A percentile compares a stretch with the other conserved stretches of the same genome.
These are phyloP conservation scores for Acipenser ruthenus DNA, from an alignment of 2,797 vertebrate species.

Conservation along the genomic window DNA sequence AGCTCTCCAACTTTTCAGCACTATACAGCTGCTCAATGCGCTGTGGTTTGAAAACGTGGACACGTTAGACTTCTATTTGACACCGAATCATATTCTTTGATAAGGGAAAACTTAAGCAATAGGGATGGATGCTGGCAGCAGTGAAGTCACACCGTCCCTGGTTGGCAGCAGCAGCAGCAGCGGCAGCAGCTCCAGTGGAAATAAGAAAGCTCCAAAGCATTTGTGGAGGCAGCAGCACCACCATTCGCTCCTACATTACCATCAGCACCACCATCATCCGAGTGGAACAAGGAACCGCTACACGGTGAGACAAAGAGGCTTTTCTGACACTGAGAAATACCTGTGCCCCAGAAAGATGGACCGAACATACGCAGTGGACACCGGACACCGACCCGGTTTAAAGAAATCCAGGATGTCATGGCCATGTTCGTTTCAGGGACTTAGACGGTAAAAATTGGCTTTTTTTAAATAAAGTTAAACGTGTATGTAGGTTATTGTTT, in stretches of 20 bases:
- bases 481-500: conserved; percentile 24
- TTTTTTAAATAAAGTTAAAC: conserved; percentile 27
- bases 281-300: conserved; percentile 60
- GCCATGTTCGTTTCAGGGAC: conserved; percentile 97
- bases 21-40: conserved; percentile 8
- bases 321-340: conserved; percentile 94
- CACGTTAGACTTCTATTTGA: not conserved
- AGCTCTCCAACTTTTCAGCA: conserved; percentile 72
- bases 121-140: conserved; percentile 72
- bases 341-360: conserved; percentile 84
- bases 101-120: conserved; percentile 10
- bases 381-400: conserved; percentile 84
- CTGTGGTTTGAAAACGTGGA: not conserved
- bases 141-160: conserved; percentile 50
- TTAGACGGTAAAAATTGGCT: conserved; percentile 78
- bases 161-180: conserved; percentile 41
- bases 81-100: not conserved
- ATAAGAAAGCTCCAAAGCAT: conserved; percentile 82
- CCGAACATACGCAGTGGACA: conserved; percentile 89
- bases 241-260: conserved; percentile 56
- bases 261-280: conserved; percentile 67
- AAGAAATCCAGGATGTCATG: conserved; percentile 98
- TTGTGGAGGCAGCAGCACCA: conserved; percentile 81
- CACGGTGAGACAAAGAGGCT: conserved; percentile 86
- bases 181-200: conserved; percentile 31